Percentiles rank a stretch among this genome's conserved stretches.
Evolutionary conservation across 1,140 invertebrate genomes (phyloP).

Genomic region (Drosophila ercepeae): DNA sequence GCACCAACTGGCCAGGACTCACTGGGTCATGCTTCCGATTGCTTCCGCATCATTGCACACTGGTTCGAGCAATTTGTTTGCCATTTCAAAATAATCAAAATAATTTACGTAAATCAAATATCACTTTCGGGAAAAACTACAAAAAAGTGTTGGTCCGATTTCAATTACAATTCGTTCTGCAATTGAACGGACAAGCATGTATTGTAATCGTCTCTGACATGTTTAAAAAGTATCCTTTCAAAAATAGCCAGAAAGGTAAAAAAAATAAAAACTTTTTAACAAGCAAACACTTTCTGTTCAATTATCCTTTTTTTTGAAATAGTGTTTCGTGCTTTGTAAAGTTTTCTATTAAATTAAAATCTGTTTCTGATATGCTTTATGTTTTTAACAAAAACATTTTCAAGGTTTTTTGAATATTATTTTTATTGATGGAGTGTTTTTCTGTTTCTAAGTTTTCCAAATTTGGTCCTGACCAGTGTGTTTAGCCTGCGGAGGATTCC

Average conservation of each 20-base stretch:
- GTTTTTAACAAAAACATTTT: background rate
- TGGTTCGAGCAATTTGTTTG: slow-evolving; percentile 46
- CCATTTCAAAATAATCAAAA: slow-evolving; percentile 24
- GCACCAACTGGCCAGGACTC: slow-evolving; percentile 32
- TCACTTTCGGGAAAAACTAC: background rate
- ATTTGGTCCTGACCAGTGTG: slow-evolving; percentile 27
- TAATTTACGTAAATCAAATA: slow-evolving; percentile 27
- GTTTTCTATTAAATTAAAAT: background rate
- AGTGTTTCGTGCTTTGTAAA: too few species aligned
- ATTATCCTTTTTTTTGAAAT: background rate
- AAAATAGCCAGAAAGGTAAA: background rate
- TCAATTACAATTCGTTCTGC: background rate
- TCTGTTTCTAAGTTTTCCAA: background rate
- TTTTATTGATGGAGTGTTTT: background rate
- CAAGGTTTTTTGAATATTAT: background rate
- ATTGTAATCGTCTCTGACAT: background rate
- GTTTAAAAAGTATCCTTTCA: background rate
- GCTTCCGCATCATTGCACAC: slow-evolving; percentile 55
- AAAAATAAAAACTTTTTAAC: background rate
- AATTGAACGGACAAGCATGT: background rate
- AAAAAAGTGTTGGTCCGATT: background rate
- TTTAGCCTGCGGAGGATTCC: slow-evolving; percentile 41
- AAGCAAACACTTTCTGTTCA: background rate
- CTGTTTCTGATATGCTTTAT: background rate
- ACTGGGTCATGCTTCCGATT: slow-evolving; percentile 53